These are phyloP conservation scores for Nowickia ferox DNA, from an alignment of 2,888 invertebrate species.

Conservation along the genomic window DNA sequence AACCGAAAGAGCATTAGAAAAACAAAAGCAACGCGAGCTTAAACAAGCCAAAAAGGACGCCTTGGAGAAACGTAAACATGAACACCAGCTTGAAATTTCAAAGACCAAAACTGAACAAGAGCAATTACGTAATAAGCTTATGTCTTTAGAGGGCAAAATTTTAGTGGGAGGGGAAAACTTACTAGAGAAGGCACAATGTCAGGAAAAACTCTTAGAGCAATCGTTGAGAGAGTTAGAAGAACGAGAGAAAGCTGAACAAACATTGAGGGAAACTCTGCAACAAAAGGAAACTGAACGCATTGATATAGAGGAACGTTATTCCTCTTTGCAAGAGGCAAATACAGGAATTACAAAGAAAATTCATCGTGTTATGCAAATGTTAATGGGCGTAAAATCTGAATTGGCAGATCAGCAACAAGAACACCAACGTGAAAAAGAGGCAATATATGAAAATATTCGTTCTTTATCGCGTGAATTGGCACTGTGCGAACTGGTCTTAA, in stretches of 20 bases:
- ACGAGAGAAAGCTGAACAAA: slow-evolving; percentile 90
- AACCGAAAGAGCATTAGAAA: slow-evolving; percentile 84
- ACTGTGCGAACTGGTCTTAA: slow-evolving; percentile 94
- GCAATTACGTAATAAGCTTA: slow-evolving; percentile 92
- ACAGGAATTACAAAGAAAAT: slow-evolving; percentile 96
- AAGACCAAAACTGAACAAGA: slow-evolving; percentile 92
- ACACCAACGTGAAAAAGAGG: slow-evolving; percentile 98
- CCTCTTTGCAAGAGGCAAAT: slow-evolving; percentile 96
- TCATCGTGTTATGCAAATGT: slow-evolving; percentile 92
- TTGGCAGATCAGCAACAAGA: slow-evolving; percentile 94
- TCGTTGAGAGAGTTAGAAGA: slow-evolving; percentile 92
- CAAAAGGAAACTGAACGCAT: slow-evolving; percentile 96
- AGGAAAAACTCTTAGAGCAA: slow-evolving; percentile 93
- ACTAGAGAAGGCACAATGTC: slow-evolving; percentile 97
- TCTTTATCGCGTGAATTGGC: slow-evolving; percentile 95
- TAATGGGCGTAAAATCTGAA: slow-evolving; percentile 93
- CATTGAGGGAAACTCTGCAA: slow-evolving; percentile 91
- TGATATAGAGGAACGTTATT: slow-evolving; percentile 97
- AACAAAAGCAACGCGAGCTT: slow-evolving; percentile 83
- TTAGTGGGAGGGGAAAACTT: slow-evolving; percentile 99
- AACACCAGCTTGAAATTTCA: slow-evolving; percentile 89
- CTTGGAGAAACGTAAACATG: slow-evolving; percentile 86
- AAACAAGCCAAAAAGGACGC: slow-evolving; percentile 87
- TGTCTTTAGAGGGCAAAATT: slow-evolving; percentile 96
- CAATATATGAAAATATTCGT: slow-evolving; percentile 95